Evolutionary conservation across 2,888 invertebrate species (phyloP).

Genomic region (Lypha dubia): DNA sequence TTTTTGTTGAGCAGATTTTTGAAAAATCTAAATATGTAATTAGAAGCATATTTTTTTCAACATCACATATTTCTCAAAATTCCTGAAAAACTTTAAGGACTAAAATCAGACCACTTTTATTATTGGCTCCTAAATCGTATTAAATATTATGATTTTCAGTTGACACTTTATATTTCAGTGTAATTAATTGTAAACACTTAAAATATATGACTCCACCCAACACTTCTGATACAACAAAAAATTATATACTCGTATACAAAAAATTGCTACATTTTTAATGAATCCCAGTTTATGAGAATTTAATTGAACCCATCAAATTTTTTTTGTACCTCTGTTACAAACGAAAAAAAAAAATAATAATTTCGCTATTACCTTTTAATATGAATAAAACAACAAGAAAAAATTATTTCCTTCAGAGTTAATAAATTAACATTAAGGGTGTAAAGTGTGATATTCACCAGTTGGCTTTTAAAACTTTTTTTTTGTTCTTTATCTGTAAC

Average conservation of each 20-base stretch:
- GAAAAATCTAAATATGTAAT: too few species aligned
- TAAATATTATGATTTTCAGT: too few species aligned
- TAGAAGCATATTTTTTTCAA: too few species aligned
- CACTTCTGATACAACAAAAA: neutral
- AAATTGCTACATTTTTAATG: neutral
- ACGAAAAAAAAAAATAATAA: neutral
- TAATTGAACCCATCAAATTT: neutral
- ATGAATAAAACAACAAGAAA: neutral
- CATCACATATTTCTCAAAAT: too few species aligned
- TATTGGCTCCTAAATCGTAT: too few species aligned
- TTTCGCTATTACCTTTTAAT: neutral
- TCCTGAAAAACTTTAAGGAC: too few species aligned
- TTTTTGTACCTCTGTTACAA: neutral
- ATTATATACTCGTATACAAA: neutral
- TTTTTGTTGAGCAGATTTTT: too few species aligned
- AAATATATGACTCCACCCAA: neutral
- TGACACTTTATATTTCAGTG: too few species aligned
- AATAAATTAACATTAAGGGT: slow-evolving; percentile 66
- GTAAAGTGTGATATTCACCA: slow-evolving; percentile 34
- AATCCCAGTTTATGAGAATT: neutral
- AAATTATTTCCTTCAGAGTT: slow-evolving; percentile 16
- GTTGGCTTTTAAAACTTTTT: neutral
- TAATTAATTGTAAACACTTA: too few species aligned
- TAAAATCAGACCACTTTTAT: too few species aligned
- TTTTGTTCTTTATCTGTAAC: neutral